These are phyloP conservation scores for Pseudoips prasinana DNA, from an alignment of 2,888 invertebrate genomes.

Conservation along the genomic window DNA sequence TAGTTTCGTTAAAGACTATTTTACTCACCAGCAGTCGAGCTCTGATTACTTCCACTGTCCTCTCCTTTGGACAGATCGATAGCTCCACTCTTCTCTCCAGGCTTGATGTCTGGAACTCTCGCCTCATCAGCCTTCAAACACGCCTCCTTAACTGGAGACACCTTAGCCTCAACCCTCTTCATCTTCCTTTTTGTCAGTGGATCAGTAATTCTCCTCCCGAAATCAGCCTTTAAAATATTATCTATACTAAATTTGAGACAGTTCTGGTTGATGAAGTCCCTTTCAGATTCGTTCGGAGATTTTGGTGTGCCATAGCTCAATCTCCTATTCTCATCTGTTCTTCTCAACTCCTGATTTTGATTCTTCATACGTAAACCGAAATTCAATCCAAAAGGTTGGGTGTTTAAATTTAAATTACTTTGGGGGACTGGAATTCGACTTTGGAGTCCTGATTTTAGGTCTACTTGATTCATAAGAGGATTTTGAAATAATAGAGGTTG, in stretches of 20 bases:
- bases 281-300: conserved; percentile 63
- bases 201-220: conserved; percentile 87
- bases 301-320: conserved; percentile 52
- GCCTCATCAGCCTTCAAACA: conserved; percentile 57
- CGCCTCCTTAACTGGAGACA: conserved; percentile 55
- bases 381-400: conserved; percentile 58
- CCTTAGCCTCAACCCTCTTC: conserved; percentile 58
- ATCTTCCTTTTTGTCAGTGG: conserved; percentile 84
- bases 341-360: conserved; percentile 46
- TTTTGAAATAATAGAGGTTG: conserved; percentile 71
- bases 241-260: conserved; percentile 92
- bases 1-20: no score
- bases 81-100: conserved; percentile 62
- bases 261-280: conserved; percentile 77
- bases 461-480: conserved; percentile 63
- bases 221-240: conserved; percentile 93
- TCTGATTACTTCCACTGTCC: conserved; percentile 67
- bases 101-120: conserved; percentile 66
- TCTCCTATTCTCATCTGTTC: conserved; percentile 62
- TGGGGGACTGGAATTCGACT: conserved; percentile 57
- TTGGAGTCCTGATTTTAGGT: conserved; percentile 56
- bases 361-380: conserved; percentile 51
- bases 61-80: conserved; percentile 73
- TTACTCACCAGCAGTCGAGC: conserved; percentile 72
- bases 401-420: conserved; percentile 48